phyloP scores from a whole-genome alignment of 2,113 vertebrate genomes.

The Antechinus flavipes region DNA sequence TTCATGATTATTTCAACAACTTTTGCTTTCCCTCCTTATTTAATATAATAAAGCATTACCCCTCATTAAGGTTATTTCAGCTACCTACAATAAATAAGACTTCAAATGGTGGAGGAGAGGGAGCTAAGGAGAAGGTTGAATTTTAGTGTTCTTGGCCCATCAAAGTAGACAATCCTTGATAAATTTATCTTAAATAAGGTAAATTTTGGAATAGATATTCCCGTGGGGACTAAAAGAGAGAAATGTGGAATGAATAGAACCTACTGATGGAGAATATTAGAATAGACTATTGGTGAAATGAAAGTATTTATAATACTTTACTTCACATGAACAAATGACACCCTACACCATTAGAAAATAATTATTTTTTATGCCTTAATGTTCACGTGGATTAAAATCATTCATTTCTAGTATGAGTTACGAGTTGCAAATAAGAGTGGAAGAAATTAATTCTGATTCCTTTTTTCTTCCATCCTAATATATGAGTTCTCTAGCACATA shows the following conservation, averaged over 20 bases:
- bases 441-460: background rate
- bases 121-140: background rate
- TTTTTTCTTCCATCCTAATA: background rate
- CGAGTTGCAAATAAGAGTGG: background rate
- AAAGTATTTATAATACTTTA: background rate
- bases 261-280: background rate
- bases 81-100: slow-evolving; percentile 46
- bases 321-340: background rate
- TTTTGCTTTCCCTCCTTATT: slow-evolving; percentile 23
- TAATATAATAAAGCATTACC: slow-evolving; percentile 54
- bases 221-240: background rate
- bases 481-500: background rate
- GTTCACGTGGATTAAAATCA: background rate
- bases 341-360: background rate
- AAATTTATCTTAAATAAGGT: background rate
- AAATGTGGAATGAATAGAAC: background rate
- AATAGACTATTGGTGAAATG: background rate
- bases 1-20: slow-evolving; percentile 38
- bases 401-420: background rate
- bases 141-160: background rate
- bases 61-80: slow-evolving; percentile 49
- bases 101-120: background rate
- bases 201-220: background rate
- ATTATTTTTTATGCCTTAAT: background rate
- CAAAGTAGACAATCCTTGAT: background rate